phyloP scores from a whole-genome alignment of 2,888 invertebrate genomes.

The Odontothrips loti region DNA sequence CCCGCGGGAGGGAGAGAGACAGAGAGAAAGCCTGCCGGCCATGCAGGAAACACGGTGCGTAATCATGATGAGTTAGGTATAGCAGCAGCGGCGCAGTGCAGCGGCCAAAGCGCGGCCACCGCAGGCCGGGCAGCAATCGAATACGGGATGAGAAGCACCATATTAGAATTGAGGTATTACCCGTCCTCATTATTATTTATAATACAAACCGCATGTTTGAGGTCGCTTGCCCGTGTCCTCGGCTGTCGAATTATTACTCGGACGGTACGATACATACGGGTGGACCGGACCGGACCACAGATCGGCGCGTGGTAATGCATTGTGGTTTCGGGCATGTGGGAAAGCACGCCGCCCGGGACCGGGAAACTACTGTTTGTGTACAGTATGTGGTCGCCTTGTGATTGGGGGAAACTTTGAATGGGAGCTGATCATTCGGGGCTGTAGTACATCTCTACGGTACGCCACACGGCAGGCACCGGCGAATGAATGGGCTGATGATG shows the following conservation, averaged over 20 bases:
- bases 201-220: conserved; percentile 6
- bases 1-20: too few relatives aligned
- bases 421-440: too few relatives aligned
- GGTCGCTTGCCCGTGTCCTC: not conserved
- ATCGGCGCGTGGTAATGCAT: too few relatives aligned
- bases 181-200: not conserved
- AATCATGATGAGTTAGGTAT: not conserved
- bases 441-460: too few relatives aligned
- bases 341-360: too few relatives aligned
- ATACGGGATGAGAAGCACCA: not conserved
- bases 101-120: not conserved
- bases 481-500: too few relatives aligned
- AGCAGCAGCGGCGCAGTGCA: too few relatives aligned
- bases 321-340: too few relatives aligned
- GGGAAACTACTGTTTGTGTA: not conserved
- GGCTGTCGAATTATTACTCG: not conserved
- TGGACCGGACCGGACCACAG: too few relatives aligned
- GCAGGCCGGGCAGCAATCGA: not conserved
- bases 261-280: not conserved
- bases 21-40: not conserved
- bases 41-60: conserved; percentile 8
- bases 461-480: too few relatives aligned
- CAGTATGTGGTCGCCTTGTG: not conserved
- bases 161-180: not conserved
- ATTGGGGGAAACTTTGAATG: too few relatives aligned